These are phyloP conservation scores for Morpho deidamia DNA, from an alignment of 2,888 invertebrate genomes.

Conservation along the genomic window DNA sequence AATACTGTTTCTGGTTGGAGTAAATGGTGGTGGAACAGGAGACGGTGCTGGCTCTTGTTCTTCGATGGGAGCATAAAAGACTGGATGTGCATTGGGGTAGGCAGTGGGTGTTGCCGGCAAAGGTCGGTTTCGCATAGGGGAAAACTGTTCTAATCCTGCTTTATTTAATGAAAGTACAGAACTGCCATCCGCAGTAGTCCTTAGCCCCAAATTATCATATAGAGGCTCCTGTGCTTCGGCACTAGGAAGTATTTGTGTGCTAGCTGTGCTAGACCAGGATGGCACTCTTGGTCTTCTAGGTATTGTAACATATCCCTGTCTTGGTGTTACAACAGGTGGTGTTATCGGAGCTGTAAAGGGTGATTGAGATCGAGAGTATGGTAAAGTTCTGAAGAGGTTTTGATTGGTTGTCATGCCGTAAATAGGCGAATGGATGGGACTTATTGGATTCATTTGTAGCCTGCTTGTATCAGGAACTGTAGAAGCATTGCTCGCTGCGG, in stretches of 20 bases:
- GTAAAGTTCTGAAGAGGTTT: slow-evolving; percentile 86
- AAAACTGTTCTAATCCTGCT: slow-evolving; percentile 76
- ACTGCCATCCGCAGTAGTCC: slow-evolving; percentile 93
- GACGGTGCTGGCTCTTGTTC: slow-evolving; percentile 72
- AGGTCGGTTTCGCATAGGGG: slow-evolving; percentile 81
- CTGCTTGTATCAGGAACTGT: slow-evolving; percentile 86
- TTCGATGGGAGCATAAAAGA: slow-evolving; percentile 74
- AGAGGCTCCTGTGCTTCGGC: slow-evolving; percentile 84
- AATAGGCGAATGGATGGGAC: slow-evolving; percentile 82
- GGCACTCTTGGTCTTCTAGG: slow-evolving; percentile 90
- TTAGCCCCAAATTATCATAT: slow-evolving; percentile 90
- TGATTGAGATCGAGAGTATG: slow-evolving; percentile 88
- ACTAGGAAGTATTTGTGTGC: slow-evolving; percentile 71
- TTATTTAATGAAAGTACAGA: slow-evolving; percentile 88
- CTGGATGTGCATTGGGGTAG: slow-evolving; percentile 61
- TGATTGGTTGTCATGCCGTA: slow-evolving; percentile 81
- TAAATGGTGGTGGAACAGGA: slow-evolving; percentile 63
- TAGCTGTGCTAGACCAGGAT: slow-evolving; percentile 86
- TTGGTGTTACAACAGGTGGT: slow-evolving; percentile 83
- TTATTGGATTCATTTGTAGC: slow-evolving; percentile 79
- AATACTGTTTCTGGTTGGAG: slow-evolving; percentile 67
- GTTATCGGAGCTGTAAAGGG: slow-evolving; percentile 82
- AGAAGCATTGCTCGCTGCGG: slow-evolving; percentile 89
- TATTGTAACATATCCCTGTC: slow-evolving; percentile 92
- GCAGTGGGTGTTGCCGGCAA: slow-evolving; percentile 80